Evolutionary conservation across 2,113 vertebrate species (phyloP), one percentile per base, ranked within the genome.

Genomic region (Clinocottus analis): DNA sequence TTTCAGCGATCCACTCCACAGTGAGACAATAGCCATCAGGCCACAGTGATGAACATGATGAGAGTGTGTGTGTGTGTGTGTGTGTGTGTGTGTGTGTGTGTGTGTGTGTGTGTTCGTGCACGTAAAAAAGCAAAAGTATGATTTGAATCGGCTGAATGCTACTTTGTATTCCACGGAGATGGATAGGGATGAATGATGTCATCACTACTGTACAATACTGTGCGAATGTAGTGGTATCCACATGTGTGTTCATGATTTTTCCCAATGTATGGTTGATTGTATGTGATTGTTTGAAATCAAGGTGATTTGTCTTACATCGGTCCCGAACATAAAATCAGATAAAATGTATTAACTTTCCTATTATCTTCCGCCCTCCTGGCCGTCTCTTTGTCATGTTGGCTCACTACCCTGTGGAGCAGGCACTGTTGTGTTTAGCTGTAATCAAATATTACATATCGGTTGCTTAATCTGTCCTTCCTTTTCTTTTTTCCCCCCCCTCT

Each of bases 1-100:
- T 82, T 65, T 75, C 41, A 65, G 61, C 1, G 67, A 66, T 69
- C 51, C 67, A 43, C 62, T 60, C 70, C 25, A n/a, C 72, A 83
- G 12, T 27, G 25, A 80, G 58, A 72, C 61, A 75, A 65, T 65
- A 64, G 77, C 45, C 47, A 56, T 7, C 21, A 29, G 29, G n/a
- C 51, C 29, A 27, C 55, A 33, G 41, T 68, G 67, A 31, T 68
- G 61, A 71, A 47, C 65, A 27, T 21, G n/a, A n/a, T n/a, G n/a
- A 16, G 19, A 21, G 33, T 51, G 69, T 16, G 43, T 2, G 29
- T 31, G 29, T 31, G 29, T 31, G 29, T 31, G 29, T 31, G 29
- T 31, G 29, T 31, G 29, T 31, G 29, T 31, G 29, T 31, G 29
- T 31, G 29, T 31, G 29, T 31, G 29, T 31, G 29, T 31, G 29